phyloP scores from a whole-genome alignment of 2,113 vertebrate species.

The Cricetomys ansorgei region DNA sequence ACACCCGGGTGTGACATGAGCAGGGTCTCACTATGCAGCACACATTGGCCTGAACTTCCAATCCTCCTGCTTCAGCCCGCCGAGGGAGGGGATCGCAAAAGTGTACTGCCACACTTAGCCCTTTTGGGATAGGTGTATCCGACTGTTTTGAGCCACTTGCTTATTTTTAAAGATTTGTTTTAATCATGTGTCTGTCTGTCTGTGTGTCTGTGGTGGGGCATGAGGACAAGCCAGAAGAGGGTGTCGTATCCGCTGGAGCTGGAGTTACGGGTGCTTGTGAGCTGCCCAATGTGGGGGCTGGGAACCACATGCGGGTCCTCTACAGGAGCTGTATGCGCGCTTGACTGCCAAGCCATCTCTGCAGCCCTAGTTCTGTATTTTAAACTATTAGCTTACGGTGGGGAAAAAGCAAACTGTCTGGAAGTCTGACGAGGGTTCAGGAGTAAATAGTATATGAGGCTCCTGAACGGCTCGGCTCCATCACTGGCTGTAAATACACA shows the following conservation, averaged over 20 bases:
- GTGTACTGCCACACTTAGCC: too few species aligned
- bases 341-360: background rate
- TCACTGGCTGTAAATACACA: constrained; percentile 6
- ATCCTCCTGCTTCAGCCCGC: background rate
- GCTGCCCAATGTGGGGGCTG: background rate
- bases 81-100: background rate
- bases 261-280: background rate
- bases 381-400: background rate
- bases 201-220: background rate
- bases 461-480: background rate
- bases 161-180: background rate
- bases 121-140: background rate
- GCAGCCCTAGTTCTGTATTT: background rate
- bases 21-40: background rate
- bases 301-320: background rate
- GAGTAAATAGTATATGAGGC: background rate
- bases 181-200: background rate
- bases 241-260: background rate
- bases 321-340: background rate
- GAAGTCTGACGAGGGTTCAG: background rate
- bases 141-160: background rate
- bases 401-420: background rate
- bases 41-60: background rate
- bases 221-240: background rate
- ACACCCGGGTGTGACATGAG: background rate